These are phyloP conservation scores for Carduelis carduelis DNA, from an alignment of 2,797 vertebrate species.

Conservation along the genomic window DNA sequence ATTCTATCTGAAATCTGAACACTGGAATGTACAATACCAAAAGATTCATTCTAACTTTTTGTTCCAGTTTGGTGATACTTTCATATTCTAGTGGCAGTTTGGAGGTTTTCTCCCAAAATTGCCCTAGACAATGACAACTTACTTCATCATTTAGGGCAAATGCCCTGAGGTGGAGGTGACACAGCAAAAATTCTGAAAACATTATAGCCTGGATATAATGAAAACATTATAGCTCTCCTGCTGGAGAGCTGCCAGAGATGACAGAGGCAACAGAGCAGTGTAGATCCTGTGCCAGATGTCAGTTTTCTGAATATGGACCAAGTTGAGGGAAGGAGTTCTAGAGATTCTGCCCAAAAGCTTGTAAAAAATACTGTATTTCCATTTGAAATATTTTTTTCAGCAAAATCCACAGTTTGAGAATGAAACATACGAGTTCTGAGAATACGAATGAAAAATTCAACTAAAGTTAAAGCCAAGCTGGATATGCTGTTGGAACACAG, in stretches of 20 bases:
- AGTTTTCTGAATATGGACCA: neutral
- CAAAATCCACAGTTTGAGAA: neutral
- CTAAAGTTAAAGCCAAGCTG: neutral
- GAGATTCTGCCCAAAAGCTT: neutral
- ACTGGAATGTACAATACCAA: neutral
- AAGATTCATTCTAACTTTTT: neutral
- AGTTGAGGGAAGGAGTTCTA: neutral
- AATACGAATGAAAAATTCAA: neutral
- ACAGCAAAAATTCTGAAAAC: neutral
- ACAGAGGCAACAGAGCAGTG: neutral
- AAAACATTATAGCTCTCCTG: too few species aligned
- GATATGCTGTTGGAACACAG: neutral
- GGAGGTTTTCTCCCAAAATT: neutral
- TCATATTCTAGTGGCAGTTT: neutral
- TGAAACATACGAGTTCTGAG: neutral
- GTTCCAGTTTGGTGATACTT: neutral
- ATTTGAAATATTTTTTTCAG: neutral
- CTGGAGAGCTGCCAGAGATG: neutral
- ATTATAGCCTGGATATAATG: neutral
- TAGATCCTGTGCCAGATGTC: neutral
- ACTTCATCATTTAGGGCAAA: neutral
- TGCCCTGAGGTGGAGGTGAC: accelerated
- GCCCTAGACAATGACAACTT: neutral
- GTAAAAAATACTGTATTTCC: neutral
- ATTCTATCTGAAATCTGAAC: neutral